phyloP scores from a whole-genome alignment of 2,113 vertebrate species.

The Vombatus ursinus region DNA sequence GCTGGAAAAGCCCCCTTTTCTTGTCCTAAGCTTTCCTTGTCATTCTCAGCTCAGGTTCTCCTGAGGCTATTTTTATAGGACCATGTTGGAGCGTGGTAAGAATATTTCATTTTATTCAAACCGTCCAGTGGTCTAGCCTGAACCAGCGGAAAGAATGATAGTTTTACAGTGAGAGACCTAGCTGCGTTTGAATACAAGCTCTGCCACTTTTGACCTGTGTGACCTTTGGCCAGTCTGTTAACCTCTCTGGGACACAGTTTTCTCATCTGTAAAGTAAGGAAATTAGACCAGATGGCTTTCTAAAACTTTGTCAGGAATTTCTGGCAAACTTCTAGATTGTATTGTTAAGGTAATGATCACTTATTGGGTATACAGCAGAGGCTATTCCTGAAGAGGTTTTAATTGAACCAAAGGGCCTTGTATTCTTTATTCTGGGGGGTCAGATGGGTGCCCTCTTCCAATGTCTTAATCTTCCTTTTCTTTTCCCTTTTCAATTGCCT shows the following conservation, averaged over 20 bases:
- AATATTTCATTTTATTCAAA: neutral
- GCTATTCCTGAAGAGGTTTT: neutral
- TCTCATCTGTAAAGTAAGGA: neutral
- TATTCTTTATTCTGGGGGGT: neutral
- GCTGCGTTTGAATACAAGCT: neutral
- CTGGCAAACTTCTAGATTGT: neutral
- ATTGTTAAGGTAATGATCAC: neutral
- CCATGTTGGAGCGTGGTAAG: neutral
- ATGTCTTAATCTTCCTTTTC: neutral
- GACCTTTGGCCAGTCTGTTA: neutral
- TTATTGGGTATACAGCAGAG: neutral
- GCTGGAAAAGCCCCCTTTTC: neutral
- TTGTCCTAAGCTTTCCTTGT: neutral
- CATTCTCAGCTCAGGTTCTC: neutral
- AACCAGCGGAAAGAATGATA: no score
- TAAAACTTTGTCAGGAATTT: neutral
- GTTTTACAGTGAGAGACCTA: no score
- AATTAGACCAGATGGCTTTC: neutral
- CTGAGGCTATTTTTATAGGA: neutral
- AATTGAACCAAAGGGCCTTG: neutral
- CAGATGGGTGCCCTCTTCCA: neutral
- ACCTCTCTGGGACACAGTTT: neutral
- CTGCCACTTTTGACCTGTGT: neutral
- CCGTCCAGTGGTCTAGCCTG: no score
- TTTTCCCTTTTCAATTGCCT: neutral